These are phyloP conservation scores for Acropora yongei DNA, from an alignment of 64 coral and sea anemone genomes.

Conservation along the genomic window DNA sequence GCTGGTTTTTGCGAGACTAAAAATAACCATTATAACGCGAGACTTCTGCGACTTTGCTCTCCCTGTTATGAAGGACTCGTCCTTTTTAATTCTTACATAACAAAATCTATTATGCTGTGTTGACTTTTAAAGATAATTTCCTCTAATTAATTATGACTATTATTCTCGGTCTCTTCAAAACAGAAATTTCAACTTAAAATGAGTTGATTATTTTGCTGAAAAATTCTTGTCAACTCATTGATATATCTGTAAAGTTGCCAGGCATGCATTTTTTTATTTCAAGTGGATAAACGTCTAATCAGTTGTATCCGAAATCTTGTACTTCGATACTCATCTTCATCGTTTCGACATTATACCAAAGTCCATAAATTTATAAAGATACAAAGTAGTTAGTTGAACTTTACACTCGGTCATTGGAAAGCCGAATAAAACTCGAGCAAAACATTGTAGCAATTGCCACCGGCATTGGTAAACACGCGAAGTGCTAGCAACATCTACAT, in stretches of 20 bases:
- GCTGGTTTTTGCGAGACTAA: background rate
- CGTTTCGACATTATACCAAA: background rate
- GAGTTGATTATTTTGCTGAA: background rate
- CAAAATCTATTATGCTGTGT: no score
- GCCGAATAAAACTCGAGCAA: background rate
- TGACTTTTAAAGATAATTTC: no score
- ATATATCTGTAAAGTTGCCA: background rate
- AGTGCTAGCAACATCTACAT: background rate
- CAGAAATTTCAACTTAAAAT: background rate
- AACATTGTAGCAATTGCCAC: background rate
- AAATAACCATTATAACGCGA: background rate
- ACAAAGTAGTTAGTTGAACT: constrained; percentile 5
- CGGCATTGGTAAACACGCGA: background rate
- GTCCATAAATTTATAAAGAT: background rate
- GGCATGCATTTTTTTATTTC: background rate
- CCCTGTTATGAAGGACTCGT: no score
- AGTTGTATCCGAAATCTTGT: background rate
- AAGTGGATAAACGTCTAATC: background rate
- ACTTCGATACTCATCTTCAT: background rate
- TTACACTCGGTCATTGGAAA: background rate
- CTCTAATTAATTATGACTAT: background rate
- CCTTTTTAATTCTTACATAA: no score
- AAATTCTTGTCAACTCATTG: background rate
- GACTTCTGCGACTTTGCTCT: no score
- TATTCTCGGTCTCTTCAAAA: background rate